A percentile compares a stretch with the other conserved stretches of the same genome.
These are phyloP conservation scores for Ceratosolen solmsi DNA, from an alignment of 1,140 invertebrate species.

Conservation along the genomic window DNA sequence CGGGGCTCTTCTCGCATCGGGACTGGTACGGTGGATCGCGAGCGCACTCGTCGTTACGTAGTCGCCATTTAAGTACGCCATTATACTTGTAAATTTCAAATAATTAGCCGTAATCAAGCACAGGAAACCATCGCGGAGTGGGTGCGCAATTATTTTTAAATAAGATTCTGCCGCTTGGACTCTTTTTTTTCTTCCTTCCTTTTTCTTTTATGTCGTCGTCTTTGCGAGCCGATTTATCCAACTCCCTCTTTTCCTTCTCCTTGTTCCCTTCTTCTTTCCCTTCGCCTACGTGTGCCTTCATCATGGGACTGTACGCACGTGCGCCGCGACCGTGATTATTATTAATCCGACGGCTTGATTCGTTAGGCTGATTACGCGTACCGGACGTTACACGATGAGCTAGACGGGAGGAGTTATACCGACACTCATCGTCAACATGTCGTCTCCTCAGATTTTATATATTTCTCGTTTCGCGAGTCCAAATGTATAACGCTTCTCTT, in stretches of 20 bases:
- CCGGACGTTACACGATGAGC: conserved; percentile 63
- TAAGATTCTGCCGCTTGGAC: conserved; percentile 43
- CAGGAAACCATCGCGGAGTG: conserved; percentile 68
- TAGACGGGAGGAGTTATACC: not conserved
- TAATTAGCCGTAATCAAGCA: conserved; percentile 73
- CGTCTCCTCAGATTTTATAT: not conserved
- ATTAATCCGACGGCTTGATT: conserved; percentile 67
- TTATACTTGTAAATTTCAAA: conserved; percentile 74
- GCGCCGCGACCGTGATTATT: conserved; percentile 63
- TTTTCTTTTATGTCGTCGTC: not conserved
- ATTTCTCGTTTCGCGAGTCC: not conserved
- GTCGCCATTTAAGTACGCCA: conserved; percentile 66
- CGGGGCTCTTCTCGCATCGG: conserved; percentile 1
- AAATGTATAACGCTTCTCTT: not conserved
- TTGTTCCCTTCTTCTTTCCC: not conserved
- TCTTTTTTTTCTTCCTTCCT: conserved; percentile 14
- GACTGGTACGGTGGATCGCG: not conserved
- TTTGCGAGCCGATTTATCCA: too few relatives aligned
- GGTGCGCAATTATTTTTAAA: conserved; percentile 71
- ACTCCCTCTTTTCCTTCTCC: conserved; percentile 7
- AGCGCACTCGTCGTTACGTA: conserved; percentile 63
- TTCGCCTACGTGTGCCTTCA: not conserved
- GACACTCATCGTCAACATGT: not conserved
- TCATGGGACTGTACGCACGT: conserved; percentile 47
- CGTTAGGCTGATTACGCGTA: conserved; percentile 61